Percentiles rank a stretch among this genome's conserved stretches.
phyloP scores from a whole-genome alignment of 2,797 vertebrate species.

The Buphagus erythrorhynchus region DNA sequence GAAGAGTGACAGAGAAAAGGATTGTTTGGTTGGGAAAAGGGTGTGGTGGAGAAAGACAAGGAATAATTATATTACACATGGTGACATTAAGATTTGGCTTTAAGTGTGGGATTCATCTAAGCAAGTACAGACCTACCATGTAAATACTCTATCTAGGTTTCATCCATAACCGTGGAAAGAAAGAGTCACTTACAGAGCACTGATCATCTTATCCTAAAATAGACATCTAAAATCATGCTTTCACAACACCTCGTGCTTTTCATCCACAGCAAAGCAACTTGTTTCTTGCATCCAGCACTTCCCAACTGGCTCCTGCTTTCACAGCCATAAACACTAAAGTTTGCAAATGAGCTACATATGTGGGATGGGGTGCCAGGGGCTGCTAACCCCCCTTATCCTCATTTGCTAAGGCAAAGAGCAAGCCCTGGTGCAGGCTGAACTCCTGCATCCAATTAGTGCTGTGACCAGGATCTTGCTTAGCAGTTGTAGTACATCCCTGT shows the following conservation, averaged over 20 bases:
- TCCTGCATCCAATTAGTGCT: neutral
- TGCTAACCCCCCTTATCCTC: neutral
- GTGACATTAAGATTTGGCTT: neutral
- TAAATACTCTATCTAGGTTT: neutral
- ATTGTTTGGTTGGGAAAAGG: neutral
- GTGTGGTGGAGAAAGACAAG: neutral
- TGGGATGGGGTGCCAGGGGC: neutral
- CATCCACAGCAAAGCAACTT: neutral
- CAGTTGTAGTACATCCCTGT: neutral
- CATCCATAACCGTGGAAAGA: neutral
- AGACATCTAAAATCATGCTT: neutral
- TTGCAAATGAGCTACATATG: fast-evolving
- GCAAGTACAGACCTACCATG: neutral
- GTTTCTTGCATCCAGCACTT: neutral
- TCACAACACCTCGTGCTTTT: neutral
- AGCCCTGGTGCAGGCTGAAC: neutral
- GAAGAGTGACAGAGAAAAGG: neutral
- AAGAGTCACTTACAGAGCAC: neutral
- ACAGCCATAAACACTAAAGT: neutral
- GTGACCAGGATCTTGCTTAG: neutral
- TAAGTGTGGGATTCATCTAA: neutral
- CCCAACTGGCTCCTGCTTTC: neutral
- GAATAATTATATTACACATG: neutral
- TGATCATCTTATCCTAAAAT: neutral
- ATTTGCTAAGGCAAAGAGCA: neutral